Evolutionary conservation across 2,113 vertebrate genomes (phyloP), one percentile per base, ranked within the genome.

Genomic region (Zootoca vivipara): DNA sequence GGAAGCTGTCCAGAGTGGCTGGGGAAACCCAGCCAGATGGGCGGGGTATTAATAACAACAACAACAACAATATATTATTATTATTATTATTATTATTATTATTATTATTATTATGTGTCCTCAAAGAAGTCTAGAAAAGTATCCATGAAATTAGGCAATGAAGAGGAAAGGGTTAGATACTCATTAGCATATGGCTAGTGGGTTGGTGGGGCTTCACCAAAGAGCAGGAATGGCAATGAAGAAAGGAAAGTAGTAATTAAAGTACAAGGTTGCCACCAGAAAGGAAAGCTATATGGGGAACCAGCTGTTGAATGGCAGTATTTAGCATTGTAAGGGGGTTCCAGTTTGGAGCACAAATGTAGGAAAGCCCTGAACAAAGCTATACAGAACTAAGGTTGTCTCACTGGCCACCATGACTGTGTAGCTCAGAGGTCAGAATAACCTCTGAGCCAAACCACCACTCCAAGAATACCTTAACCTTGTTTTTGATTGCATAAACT

Each of bases 201-300:
- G 56, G 10, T n/a, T 0, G 81, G 24, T 26, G 85, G 84, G 72
- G 69, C 5, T 8, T 69, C 74, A 26, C 74, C 30, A 69, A 38
- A 67, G 38, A 83, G 46, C 58, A 62, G 16, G 16, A 62, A 67
- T 70, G 90, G 30, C 20, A 64, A 75, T 42, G 12, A 35, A 58
- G 67, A 0, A 1, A 92, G 78, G 81, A 1, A 82, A 35, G 35
- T 85, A 35, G 26, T 67, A 67, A 86, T 13, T 58, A 12, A 52
- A 91, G 30, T 20, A 62, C 86, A 58, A 64, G 73, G 15, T 52
- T 65, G 13, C 79, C 91, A 74, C 64, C 56, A 83, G 90, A 85
- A 1, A 3, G 70, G 62, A 52, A 56, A 46, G 42, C 10, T 89
- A 9, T 35, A 26, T 80, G 30, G 33, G 84, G 80, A 30, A 72